A percentile compares a stretch with the other conserved stretches of the same genome.
Conservation (phyloP, 2,797 vertebrate species). For the Meda fulgida region DNA sequence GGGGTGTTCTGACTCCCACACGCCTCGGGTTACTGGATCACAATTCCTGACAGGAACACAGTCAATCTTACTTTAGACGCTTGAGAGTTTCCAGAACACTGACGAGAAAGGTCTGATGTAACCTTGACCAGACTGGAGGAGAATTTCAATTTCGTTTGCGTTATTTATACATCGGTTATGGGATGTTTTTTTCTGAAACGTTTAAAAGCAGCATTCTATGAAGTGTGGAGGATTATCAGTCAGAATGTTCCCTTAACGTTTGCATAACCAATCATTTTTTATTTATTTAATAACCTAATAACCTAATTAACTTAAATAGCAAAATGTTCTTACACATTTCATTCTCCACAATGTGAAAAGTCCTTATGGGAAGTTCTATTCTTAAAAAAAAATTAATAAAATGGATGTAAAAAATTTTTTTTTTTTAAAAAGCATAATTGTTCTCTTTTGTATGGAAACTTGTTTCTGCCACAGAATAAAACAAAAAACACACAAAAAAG, state of each 20-base stretch:
- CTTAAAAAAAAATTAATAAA: neutral
- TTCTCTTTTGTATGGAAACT: too few species aligned
- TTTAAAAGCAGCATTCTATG: neutral
- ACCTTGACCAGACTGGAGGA: neutral
- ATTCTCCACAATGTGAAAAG: neutral
- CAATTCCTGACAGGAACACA: slow-evolving; percentile 32
- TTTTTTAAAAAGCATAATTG: too few species aligned
- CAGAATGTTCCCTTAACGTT: neutral
- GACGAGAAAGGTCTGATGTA: neutral
- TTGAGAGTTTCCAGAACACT: neutral
- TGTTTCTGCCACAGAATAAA: too few species aligned
- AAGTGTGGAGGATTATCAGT: neutral
- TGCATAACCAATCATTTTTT: neutral
- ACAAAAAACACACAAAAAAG: too few species aligned
- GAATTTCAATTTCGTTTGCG: too few species aligned
- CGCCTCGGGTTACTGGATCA: slow-evolving; percentile 70
- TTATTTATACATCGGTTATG: neutral
- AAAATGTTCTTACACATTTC: neutral
- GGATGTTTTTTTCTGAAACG: neutral
- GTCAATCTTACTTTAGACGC: neutral
- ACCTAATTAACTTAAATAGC: neutral
- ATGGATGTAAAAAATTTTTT: neutral
- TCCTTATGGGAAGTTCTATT: neutral
- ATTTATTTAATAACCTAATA: too few species aligned
- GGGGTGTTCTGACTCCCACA: slow-evolving; percentile 45